phyloP scores from a whole-genome alignment of 2,113 vertebrate species.

The Galemys pyrenaicus region DNA sequence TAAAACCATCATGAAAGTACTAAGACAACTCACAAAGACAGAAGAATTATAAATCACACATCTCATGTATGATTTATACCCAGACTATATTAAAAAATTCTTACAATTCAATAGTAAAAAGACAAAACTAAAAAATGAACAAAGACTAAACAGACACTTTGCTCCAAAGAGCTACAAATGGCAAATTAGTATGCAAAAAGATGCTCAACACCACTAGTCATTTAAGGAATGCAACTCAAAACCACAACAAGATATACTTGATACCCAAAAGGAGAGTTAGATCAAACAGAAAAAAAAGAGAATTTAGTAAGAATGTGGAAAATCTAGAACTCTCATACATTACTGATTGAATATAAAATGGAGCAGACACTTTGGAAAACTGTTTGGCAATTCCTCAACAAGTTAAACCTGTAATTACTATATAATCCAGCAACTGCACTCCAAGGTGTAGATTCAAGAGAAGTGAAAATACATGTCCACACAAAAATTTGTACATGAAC shows the following conservation, averaged over 20 bases:
- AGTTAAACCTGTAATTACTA: neutral
- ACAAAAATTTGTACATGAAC: neutral
- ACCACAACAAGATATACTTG: neutral
- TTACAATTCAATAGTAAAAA: slow-evolving; percentile 28
- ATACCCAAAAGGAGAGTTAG: neutral
- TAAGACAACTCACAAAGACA: neutral
- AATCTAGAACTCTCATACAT: neutral
- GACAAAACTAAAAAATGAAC: slow-evolving; percentile 6
- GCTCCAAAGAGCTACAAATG: neutral
- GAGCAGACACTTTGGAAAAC: neutral
- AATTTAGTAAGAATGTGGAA: neutral
- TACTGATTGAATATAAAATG: neutral
- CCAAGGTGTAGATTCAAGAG: neutral
- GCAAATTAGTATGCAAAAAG: neutral
- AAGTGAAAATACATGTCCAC: neutral
- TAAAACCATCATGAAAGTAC: slow-evolving; percentile 20
- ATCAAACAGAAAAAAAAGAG: neutral
- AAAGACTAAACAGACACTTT: neutral
- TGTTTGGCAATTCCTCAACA: neutral
- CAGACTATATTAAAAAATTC: neutral
- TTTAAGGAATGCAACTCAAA: neutral
- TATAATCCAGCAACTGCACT: neutral
- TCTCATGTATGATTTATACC: neutral
- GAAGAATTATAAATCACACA: neutral
- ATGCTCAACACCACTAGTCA: neutral